Conservation (phyloP, 2,113 vertebrate species). For the Crotophaga sulcirostris region DNA sequence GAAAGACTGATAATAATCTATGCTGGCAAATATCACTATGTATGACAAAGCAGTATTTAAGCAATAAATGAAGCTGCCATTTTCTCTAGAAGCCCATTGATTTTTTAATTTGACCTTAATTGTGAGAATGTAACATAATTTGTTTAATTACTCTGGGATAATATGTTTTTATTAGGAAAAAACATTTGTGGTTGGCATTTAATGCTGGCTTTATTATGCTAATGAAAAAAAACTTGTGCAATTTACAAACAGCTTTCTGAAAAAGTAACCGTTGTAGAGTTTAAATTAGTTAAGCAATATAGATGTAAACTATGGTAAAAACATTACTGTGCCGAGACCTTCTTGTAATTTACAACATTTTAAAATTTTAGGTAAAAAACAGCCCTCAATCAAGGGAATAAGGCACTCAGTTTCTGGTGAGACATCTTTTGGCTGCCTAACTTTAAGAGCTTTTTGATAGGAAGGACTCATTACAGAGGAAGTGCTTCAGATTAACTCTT, state of each 20-base stretch:
- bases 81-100: background rate
- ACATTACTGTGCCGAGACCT: background rate
- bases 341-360: background rate
- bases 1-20: background rate
- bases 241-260: background rate
- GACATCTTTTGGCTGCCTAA: background rate
- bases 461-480: background rate
- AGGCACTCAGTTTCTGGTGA: background rate
- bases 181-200: background rate
- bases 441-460: background rate
- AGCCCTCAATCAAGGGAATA: background rate
- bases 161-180: constrained; percentile 1
- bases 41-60: background rate
- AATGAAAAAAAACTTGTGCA: background rate
- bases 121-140: background rate
- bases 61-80: background rate
- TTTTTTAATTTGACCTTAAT: constrained; percentile 36
- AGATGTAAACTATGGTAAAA: background rate
- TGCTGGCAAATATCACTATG: background rate
- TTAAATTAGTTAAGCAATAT: background rate
- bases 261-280: background rate
- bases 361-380: background rate
- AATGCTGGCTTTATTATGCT: background rate
- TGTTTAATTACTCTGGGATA: background rate
- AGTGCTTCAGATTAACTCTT: background rate